Percentiles rank a stretch among this genome's conserved stretches.
Conservation (phyloP, 1,140 invertebrate genomes). For the Apolygus lucorum region DNA sequence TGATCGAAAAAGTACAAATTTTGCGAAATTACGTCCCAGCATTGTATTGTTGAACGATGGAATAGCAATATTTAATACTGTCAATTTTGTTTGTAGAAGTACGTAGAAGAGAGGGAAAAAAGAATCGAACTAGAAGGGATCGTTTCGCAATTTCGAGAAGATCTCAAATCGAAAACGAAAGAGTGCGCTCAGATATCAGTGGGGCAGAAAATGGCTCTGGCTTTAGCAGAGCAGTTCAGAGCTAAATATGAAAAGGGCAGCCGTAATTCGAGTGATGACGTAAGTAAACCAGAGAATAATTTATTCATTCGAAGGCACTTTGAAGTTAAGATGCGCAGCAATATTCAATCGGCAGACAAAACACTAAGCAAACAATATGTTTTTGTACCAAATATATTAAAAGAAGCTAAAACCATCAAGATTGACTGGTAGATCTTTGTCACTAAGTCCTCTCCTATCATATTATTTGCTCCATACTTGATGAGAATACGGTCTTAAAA, state of each 20-base stretch:
- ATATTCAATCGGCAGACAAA: neutral
- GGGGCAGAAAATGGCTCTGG: neutral
- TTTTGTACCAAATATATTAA: neutral
- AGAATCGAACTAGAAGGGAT: neutral
- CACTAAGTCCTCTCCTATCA: no score
- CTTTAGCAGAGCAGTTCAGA: conserved; percentile 6
- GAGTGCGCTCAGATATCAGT: neutral
- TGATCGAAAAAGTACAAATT: neutral
- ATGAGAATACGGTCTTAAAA: neutral
- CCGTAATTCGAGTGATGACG: neutral
- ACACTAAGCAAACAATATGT: neutral
- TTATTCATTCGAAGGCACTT: neutral
- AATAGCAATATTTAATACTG: neutral
- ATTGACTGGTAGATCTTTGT: no score
- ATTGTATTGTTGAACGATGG: neutral
- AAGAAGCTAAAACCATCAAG: neutral
- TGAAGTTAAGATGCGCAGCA: neutral
- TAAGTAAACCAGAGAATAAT: neutral
- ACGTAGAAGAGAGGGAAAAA: neutral
- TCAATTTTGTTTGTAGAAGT: neutral
- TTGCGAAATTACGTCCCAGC: neutral
- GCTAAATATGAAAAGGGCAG: neutral
- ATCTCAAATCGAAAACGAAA: neutral
- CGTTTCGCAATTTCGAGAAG: neutral
- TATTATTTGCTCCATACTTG: no score